phyloP scores from a whole-genome alignment of 2,113 vertebrate genomes.

The Myiozetetes cayanensis region DNA sequence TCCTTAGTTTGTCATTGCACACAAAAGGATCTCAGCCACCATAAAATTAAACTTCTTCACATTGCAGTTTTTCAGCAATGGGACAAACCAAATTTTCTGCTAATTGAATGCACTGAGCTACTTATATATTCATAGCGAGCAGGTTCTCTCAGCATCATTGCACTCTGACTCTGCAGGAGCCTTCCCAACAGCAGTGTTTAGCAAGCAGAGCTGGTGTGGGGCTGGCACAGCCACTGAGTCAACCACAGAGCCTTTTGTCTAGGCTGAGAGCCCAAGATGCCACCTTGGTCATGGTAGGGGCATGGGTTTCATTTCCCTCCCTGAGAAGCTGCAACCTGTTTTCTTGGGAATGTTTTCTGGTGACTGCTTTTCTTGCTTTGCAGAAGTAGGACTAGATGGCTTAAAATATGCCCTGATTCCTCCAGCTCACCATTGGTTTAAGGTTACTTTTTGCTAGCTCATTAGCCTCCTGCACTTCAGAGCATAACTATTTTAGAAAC shows the following conservation, averaged over 20 bases:
- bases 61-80: constrained; percentile 41
- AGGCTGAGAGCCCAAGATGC: background rate
- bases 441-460: background rate
- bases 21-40: constrained; percentile 48
- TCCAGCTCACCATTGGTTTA: background rate
- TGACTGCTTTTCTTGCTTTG: background rate
- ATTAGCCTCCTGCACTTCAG: background rate
- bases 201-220: background rate
- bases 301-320: background rate
- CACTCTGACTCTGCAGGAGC: background rate
- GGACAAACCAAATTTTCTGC: constrained; percentile 45
- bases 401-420: background rate
- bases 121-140: background rate
- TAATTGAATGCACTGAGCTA: constrained; percentile 56
- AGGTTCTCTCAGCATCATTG: constrained; percentile 6
- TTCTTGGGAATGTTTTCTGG: background rate
- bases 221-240: constrained; percentile 2
- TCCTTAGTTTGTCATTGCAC: constrained; percentile 52
- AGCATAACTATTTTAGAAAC: background rate
- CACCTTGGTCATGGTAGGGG: background rate
- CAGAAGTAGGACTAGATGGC: background rate
- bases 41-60: constrained; percentile 63
- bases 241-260: background rate
- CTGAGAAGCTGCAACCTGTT: background rate
- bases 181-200: background rate